Evolutionary conservation across 2,797 vertebrate genomes (phyloP).

Genomic region (Pygocentrus nattereri): DNA sequence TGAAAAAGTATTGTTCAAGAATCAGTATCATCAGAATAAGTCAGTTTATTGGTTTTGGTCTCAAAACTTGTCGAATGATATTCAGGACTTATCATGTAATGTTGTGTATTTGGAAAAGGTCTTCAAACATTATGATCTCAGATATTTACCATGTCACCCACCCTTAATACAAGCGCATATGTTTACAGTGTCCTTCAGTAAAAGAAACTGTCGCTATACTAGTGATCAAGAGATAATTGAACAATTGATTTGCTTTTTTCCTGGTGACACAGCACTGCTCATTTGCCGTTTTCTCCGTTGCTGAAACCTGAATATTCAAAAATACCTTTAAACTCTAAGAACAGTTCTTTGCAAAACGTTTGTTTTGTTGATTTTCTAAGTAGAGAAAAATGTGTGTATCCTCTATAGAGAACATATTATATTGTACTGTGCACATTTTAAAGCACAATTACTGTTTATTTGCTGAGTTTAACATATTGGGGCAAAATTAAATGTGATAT

Average conservation of each 20-base stretch:
- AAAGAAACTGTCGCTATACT: background rate
- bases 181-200: no score
- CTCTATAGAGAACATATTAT: no score
- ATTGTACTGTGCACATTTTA: background rate
- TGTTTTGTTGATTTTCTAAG: no score
- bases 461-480: background rate
- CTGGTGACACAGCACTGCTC: background rate
- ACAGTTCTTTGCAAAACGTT: background rate
- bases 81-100: no score
- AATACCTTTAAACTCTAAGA: background rate
- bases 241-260: background rate
- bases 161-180: background rate
- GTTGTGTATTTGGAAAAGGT: no score
- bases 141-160: background rate
- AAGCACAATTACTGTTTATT: background rate
- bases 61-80: no score
- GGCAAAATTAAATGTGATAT: no score
- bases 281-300: background rate
- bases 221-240: constrained; percentile 3
- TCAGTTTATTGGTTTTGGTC: no score
- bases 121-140: no score
- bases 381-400: no score
- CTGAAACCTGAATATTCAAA: background rate
- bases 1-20: no score
- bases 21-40: no score